These are phyloP conservation scores for Nomada goodeniana DNA, from an alignment of 2,888 invertebrate genomes.

Conservation along the genomic window DNA sequence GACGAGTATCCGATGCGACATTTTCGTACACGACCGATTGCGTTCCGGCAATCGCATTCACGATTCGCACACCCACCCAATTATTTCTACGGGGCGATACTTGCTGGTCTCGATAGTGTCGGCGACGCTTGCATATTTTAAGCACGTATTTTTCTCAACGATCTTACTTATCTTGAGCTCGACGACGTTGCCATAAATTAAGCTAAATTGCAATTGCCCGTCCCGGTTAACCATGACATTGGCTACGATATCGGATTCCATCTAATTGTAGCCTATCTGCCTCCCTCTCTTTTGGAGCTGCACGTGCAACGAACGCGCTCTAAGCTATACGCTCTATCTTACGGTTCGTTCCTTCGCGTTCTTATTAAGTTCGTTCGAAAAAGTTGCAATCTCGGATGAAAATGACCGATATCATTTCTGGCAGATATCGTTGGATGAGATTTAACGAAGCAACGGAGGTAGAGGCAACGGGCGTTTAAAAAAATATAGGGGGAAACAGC, in stretches of 20 bases:
- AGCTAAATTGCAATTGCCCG: slow-evolving; percentile 61
- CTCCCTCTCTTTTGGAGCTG: slow-evolving; percentile 4
- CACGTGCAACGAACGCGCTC: slow-evolving; percentile 12
- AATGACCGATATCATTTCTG: neutral
- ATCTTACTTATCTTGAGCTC: neutral
- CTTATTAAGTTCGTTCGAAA: neutral
- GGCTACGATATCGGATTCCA: slow-evolving; percentile 77
- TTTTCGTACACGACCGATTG: neutral
- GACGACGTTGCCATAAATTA: slow-evolving; percentile 38
- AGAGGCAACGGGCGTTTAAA: neutral
- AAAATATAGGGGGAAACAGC: neutral
- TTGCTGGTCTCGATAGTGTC: neutral
- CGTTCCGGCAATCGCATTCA: neutral
- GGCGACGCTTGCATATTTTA: neutral
- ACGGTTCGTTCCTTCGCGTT: neutral
- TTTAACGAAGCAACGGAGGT: neutral
- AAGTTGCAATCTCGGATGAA: neutral
- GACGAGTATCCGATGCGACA: neutral
- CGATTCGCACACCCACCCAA: no score
- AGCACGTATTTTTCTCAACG: neutral
- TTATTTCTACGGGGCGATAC: no score
- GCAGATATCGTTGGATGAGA: neutral
- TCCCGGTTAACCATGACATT: slow-evolving; percentile 79
- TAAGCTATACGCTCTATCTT: neutral
- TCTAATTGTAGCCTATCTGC: slow-evolving; percentile 73